Percentiles rank a stretch among this genome's conserved stretches.
These are phyloP conservation scores for Platyura marginata DNA, from an alignment of 1,140 invertebrate genomes.

Conservation along the genomic window DNA sequence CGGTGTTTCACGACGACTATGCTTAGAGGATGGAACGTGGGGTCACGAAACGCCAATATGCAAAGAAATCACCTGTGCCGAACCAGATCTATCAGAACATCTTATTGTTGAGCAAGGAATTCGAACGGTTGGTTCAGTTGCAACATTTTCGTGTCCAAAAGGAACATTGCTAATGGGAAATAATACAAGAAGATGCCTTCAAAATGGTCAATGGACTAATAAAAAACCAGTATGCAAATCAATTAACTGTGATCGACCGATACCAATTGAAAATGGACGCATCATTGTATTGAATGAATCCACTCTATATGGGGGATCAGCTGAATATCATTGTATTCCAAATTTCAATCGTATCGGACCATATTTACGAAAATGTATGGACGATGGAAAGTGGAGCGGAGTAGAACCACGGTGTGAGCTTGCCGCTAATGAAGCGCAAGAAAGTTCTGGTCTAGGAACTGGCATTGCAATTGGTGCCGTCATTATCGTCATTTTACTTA, in stretches of 20 bases:
- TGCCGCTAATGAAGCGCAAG: constrained; percentile 40
- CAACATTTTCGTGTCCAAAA: constrained; percentile 60
- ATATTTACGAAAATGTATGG: constrained; percentile 62
- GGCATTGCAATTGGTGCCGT: constrained; percentile 64
- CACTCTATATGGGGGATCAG: constrained; percentile 57
- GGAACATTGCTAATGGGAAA: constrained; percentile 69
- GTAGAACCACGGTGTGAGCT: constrained; percentile 58
- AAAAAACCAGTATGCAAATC: constrained; percentile 56
- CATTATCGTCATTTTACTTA: constrained; percentile 52
- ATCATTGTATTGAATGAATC: constrained; percentile 71
- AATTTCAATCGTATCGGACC: constrained; percentile 64
- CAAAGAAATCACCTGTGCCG: constrained; percentile 58
- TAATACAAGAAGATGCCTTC: constrained; percentile 50
- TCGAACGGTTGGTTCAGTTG: constrained; percentile 41
- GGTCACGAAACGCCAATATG: constrained; percentile 59
- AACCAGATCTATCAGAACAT: constrained; percentile 38
- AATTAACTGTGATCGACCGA: constrained; percentile 64
- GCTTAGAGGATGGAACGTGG: constrained; percentile 79
- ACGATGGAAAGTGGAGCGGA: constrained; percentile 67
- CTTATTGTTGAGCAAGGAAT: constrained; percentile 30
- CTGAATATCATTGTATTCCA: constrained; percentile 77
- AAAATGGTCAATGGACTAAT: constrained; percentile 68
- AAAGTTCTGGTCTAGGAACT: constrained; percentile 46
- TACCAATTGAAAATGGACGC: constrained; percentile 61
- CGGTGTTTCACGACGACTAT: constrained; percentile 59